Base-by-base conservation (phyloP, 2,888 invertebrate genomes). In the Scelioninae gen. 1 region DNA sequence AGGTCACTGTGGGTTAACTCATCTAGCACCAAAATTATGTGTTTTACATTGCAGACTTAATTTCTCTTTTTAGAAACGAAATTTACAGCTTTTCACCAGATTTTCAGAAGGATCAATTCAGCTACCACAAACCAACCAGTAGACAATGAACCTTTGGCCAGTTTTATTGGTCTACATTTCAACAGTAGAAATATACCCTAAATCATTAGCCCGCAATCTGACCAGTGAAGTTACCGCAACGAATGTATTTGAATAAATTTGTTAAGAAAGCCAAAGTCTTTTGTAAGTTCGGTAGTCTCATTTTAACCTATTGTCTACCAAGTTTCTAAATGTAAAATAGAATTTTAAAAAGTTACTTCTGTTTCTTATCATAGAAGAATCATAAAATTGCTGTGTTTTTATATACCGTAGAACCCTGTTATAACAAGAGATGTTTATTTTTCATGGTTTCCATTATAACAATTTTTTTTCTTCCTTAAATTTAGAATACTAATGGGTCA, bases 111-210 rank as follows among this genome's bases (percentile, higher is more conserved):
- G 47, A 11, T 29, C 56, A 31, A 29, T 31, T 13, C 7, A n/a
- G 11, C 4, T 60, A 76, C 62, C 63, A 60, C 75, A 76, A 76
- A 55, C 29, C 32, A 51, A 66, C 75, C 66, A 76, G 58, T 31
- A 66, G 16, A 66, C 66, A 76, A 76, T 76, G 31, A 62, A 49
- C 6, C 49, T 75, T n/a, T 75, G 65, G 58, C 65, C 65, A 75
- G 34, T 9, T 65, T 65, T 49, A 75, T 65, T 65, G 56, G 45
- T 47, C 13, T 7, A 58, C 40, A 49, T 75, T 49, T 65, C 58
- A 56, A 38, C 53, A 31, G 11, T 9, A 40, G 58, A 49, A n/a
- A 38, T 31, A 13, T 34, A 31, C 13, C 45, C 40, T 75, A 75
- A 65, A 75, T 75, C 65, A 49, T 65, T 16, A 31, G 34, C n/a